These are phyloP conservation scores for Drosophila paramelanica DNA, from an alignment of 2,888 invertebrate species.

Conservation along the genomic window DNA sequence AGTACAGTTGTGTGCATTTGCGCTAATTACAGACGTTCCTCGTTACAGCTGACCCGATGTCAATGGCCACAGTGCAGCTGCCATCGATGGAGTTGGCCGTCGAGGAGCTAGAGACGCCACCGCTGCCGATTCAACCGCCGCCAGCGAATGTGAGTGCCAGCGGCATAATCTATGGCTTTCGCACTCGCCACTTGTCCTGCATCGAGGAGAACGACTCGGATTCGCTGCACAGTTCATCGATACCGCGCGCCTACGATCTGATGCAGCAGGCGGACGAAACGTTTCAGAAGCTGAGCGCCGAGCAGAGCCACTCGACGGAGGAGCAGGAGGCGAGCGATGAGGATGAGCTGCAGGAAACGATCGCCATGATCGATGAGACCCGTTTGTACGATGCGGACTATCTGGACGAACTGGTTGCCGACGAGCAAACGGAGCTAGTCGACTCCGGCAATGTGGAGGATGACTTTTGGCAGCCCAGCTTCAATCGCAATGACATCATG, in stretches of 20 bases:
- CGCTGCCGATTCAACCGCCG: conserved; percentile 57
- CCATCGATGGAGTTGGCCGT: conserved; percentile 28
- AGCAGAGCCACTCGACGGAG: conserved; percentile 32
- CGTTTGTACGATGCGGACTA: conserved; percentile 81
- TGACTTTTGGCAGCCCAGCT: conserved; percentile 72
- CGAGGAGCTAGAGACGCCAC: conserved; percentile 61
- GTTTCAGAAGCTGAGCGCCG: conserved; percentile 76
- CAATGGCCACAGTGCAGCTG: conserved; percentile 59
- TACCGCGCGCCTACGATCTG: conserved; percentile 82
- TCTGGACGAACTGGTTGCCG: conserved; percentile 80
- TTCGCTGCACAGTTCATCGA: conserved; percentile 83
- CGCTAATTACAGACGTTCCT: conserved; percentile 18
- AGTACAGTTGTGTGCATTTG: conserved; percentile 28
- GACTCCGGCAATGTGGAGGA: conserved; percentile 70
- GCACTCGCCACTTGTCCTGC: conserved; percentile 84
- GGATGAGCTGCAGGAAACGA: conserved; percentile 67
- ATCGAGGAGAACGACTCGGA: conserved; percentile 85
- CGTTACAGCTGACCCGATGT: conserved; percentile 31
- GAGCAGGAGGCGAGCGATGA: conserved; percentile 28
- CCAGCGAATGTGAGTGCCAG: conserved; percentile 38
- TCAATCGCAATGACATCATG: conserved; percentile 83
- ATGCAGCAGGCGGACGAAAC: conserved; percentile 83
- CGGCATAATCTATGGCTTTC: conserved; percentile 82
- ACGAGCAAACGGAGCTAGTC: conserved; percentile 45
- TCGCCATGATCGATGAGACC: conserved; percentile 84